These are phyloP conservation scores for Amphiprion percula DNA, from an alignment of 2,113 vertebrate genomes.

Conservation along the genomic window DNA sequence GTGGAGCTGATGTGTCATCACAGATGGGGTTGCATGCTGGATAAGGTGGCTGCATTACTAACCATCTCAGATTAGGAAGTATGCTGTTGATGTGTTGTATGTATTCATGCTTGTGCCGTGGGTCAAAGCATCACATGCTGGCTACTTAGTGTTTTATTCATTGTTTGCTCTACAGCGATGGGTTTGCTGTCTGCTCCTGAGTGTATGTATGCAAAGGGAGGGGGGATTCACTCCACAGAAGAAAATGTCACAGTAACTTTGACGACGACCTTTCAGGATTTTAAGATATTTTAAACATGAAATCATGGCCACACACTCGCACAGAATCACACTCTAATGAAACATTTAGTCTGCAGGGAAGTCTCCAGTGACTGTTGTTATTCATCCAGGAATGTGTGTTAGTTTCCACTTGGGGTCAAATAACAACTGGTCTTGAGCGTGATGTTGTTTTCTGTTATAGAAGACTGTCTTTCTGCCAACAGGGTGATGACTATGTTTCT, in stretches of 20 bases:
- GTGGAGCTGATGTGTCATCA: constrained; percentile 81
- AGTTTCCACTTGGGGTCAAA: constrained; percentile 36
- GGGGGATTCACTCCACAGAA: constrained; percentile 10
- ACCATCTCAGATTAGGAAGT: constrained; percentile 74
- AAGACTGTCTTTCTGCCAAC: neutral
- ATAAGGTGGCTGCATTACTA: constrained; percentile 74
- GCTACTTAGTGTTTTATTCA: constrained; percentile 71
- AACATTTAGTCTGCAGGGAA: constrained; percentile 34
- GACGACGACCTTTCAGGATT: constrained; percentile 58
- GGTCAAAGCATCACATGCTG: constrained; percentile 75
- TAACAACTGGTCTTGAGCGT: neutral
- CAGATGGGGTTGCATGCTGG: constrained; percentile 79
- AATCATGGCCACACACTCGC: constrained; percentile 13
- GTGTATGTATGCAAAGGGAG: constrained; percentile 54
- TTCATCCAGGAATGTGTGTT: constrained; percentile 37
- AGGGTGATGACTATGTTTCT: neutral
- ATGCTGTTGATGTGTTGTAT: constrained; percentile 79
- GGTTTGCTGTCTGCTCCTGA: constrained; percentile 28
- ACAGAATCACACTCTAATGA: constrained; percentile 31
- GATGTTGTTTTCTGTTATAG: constrained; percentile 14
- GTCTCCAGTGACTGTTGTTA: constrained; percentile 48
- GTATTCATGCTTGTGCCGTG: constrained; percentile 76
- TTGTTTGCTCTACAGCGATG: constrained; percentile 48
- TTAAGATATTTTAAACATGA: constrained; percentile 69
- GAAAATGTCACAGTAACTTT: constrained; percentile 72